Evolutionary conservation across 1,140 invertebrate species (phyloP).

Genomic region (Lepidurus apus): DNA sequence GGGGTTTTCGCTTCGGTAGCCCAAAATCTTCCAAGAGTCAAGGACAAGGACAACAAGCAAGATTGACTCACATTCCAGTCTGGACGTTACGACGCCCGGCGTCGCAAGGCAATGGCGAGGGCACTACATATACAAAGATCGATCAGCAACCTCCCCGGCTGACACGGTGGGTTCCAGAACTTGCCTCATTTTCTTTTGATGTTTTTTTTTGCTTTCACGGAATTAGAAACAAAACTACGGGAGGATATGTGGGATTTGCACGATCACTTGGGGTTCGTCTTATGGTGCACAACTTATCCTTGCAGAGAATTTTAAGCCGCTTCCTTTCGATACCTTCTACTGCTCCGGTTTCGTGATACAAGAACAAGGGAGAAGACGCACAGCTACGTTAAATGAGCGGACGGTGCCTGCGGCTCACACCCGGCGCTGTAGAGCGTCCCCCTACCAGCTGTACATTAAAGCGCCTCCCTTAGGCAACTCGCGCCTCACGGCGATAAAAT

Average conservation of each 20-base stretch:
- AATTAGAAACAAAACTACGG: not conserved
- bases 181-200: not conserved
- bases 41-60: slow-evolving; percentile 3
- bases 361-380: slow-evolving; percentile 21
- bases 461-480: slow-evolving; percentile 16
- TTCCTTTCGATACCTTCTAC: not conserved
- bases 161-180: not conserved
- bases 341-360: slow-evolving; percentile 18
- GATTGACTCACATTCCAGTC: slow-evolving; percentile 15
- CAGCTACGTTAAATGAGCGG: slow-evolving; percentile 3
- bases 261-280: not conserved
- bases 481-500: not conserved
- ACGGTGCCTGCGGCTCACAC: slow-evolving; percentile 10
- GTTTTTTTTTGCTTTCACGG: not conserved
- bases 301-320: not conserved
- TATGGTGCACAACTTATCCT: not conserved
- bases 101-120: slow-evolving; percentile 15
- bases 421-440: slow-evolving; percentile 15
- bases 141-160: not conserved
- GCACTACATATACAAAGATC: slow-evolving; percentile 16
- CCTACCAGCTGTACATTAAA: not conserved
- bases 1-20: not conserved
- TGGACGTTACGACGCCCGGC: not conserved
- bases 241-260: not conserved
- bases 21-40: not conserved